A percentile compares a stretch with the other conserved stretches of the same genome.
These are phyloP conservation scores for Bacillus rossius DNA, from an alignment of 1,140 invertebrate genomes.

Conservation along the genomic window DNA sequence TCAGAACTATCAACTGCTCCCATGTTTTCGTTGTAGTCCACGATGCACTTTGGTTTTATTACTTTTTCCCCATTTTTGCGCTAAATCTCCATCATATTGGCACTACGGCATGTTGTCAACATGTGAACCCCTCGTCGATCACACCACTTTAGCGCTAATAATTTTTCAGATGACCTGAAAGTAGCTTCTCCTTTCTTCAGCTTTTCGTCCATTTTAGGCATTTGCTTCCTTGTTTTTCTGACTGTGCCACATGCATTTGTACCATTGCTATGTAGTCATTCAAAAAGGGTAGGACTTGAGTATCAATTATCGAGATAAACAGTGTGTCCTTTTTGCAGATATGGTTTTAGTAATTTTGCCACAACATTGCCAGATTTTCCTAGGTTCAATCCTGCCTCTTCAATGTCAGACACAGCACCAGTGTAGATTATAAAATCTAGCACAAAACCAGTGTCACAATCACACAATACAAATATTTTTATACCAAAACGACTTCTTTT, in stretches of 20 bases:
- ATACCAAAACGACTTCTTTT: slow-evolving; percentile 29
- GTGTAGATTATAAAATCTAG: slow-evolving; percentile 20
- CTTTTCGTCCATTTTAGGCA: slow-evolving; percentile 3
- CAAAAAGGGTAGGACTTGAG: slow-evolving; percentile 9
- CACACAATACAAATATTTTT: slow-evolving; percentile 20
- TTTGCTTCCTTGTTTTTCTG: slow-evolving; percentile 8
- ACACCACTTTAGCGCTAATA: slow-evolving; percentile 11
- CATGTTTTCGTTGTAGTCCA: slow-evolving; percentile 38
- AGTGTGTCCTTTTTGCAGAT: slow-evolving; percentile 14
- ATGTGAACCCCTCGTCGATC: neutral
- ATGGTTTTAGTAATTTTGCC: slow-evolving; percentile 3
- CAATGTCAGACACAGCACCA: neutral
- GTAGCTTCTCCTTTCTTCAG: slow-evolving; percentile 12
- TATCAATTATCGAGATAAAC: slow-evolving; percentile 20
- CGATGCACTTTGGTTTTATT: slow-evolving; percentile 35
- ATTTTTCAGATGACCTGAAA: neutral
- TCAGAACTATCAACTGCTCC: slow-evolving; percentile 35
- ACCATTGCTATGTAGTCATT: slow-evolving; percentile 6
- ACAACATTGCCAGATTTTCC: slow-evolving; percentile 11
- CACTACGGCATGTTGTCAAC: neutral
- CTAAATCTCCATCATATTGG: neutral
- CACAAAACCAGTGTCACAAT: slow-evolving; percentile 16
- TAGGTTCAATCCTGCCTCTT: neutral
- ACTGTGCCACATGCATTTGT: slow-evolving; percentile 20
- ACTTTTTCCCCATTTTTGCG: slow-evolving; percentile 4